phyloP scores from a whole-genome alignment of 2,797 vertebrate genomes.

The Nothura maculosa region DNA sequence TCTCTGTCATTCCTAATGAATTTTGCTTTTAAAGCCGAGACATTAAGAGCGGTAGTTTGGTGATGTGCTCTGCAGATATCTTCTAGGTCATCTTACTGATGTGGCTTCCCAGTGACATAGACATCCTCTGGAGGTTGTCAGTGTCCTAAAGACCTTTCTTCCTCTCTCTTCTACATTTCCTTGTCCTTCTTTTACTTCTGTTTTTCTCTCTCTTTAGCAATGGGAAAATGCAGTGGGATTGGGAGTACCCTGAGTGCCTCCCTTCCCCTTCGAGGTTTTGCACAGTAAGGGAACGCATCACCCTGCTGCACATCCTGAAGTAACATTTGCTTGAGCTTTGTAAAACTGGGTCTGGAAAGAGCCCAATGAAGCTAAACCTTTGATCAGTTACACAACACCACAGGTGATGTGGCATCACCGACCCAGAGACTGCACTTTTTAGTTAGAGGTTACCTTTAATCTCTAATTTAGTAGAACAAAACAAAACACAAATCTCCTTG shows the following conservation, averaged over 20 bases:
- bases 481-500: constrained; percentile 38
- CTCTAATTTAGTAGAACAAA: constrained; percentile 69
- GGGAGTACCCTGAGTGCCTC: not conserved
- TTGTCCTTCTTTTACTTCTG: not conserved
- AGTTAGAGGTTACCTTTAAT: constrained; percentile 67
- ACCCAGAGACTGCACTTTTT: constrained; percentile 31
- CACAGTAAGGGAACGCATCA: not conserved
- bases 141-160: not conserved
- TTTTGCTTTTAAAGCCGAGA: no score
- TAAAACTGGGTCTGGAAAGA: not conserved
- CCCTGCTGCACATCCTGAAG: not conserved
- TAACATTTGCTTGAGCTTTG: not conserved
- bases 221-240: not conserved
- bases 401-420: constrained; percentile 41
- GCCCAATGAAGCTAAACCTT: not conserved
- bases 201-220: not conserved
- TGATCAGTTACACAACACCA: constrained; percentile 2
- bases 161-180: not conserved
- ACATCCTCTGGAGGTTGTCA: accelerated
- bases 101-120: not conserved
- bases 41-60: no score
- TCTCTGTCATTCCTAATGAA: no score
- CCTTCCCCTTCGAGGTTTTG: not conserved
- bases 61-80: not conserved
- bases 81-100: not conserved